A percentile compares a stretch with the other conserved stretches of the same genome.
Conservation (phyloP, 2,113 vertebrate species). For the Scomber scombrus region DNA sequence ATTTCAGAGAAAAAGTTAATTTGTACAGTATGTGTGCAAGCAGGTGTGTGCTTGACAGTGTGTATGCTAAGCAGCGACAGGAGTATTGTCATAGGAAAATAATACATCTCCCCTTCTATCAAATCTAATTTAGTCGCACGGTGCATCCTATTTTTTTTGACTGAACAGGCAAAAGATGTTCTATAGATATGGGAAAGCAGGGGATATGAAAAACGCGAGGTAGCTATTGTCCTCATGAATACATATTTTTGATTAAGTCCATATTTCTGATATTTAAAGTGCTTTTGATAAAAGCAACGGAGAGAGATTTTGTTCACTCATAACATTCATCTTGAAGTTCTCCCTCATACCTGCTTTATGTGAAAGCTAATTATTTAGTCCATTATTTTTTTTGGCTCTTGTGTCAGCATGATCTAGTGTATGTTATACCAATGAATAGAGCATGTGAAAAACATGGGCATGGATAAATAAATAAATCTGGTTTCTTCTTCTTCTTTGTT, state of each 20-base stretch:
- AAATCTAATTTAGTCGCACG: slow-evolving; percentile 65
- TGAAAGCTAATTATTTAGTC: slow-evolving; percentile 43
- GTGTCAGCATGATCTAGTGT: too few relatives aligned
- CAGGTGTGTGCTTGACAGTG: neutral
- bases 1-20: slow-evolving; percentile 17
- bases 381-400: neutral
- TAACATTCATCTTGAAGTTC: slow-evolving; percentile 30
- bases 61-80: slow-evolving; percentile 29
- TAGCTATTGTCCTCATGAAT: slow-evolving; percentile 73
- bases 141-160: slow-evolving; percentile 46
- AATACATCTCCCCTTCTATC: slow-evolving; percentile 59
- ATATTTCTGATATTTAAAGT: slow-evolving; percentile 64
- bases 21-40: slow-evolving; percentile 12
- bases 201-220: slow-evolving; percentile 60
- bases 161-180: slow-evolving; percentile 59
- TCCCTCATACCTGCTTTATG: slow-evolving; percentile 45
- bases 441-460: too few relatives aligned
- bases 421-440: too few relatives aligned
- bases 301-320: slow-evolving; percentile 18
- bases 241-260: slow-evolving; percentile 74
- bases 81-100: slow-evolving; percentile 54
- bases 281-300: slow-evolving; percentile 18
- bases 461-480: too few relatives aligned
- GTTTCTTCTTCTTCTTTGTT: too few relatives aligned
- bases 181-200: slow-evolving; percentile 51